Evolutionary conservation across 2,113 vertebrate species (phyloP).

Genomic region (Pao palembangensis): DNA sequence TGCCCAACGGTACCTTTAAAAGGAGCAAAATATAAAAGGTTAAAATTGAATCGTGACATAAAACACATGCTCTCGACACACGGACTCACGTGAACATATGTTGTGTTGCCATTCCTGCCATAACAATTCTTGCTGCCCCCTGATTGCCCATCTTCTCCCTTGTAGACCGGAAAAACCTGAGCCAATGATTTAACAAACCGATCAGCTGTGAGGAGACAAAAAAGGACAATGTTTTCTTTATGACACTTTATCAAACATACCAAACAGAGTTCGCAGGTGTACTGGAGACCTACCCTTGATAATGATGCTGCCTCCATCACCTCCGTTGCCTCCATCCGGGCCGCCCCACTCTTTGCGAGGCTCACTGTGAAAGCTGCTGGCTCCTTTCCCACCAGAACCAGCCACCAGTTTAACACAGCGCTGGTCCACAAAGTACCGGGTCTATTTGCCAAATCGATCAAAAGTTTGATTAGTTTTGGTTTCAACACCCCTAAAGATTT

Average conservation of each 20-base stretch:
- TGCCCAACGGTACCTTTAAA: conserved; percentile 87
- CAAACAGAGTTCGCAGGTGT: neutral
- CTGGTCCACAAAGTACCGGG: conserved; percentile 84
- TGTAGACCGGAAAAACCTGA: conserved; percentile 76
- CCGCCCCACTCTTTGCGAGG: conserved; percentile 92
- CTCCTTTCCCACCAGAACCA: conserved; percentile 83
- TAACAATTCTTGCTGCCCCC: conserved; percentile 88
- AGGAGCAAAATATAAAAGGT: neutral
- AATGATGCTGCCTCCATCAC: conserved; percentile 84
- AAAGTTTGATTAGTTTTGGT: neutral
- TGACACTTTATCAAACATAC: neutral
- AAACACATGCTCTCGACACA: neutral
- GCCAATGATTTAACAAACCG: conserved; percentile 83
- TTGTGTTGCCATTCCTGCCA: conserved; percentile 73
- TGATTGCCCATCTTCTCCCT: conserved; percentile 74
- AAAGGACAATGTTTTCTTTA: neutral
- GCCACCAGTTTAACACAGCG: conserved; percentile 80
- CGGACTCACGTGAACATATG: conserved; percentile 79
- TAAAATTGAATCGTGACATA: neutral
- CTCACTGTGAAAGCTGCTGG: conserved; percentile 86
- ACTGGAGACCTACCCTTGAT: conserved; percentile 79
- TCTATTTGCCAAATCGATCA: conserved; percentile 64
- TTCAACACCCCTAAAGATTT: too few species aligned
- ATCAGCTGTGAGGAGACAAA: conserved; percentile 73
- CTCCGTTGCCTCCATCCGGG: conserved; percentile 93